Percentiles rank a stretch among this genome's conserved stretches.
These are phyloP conservation scores for Calliphora vomitoria DNA, from an alignment of 2,888 invertebrate species.

Conservation along the genomic window DNA sequence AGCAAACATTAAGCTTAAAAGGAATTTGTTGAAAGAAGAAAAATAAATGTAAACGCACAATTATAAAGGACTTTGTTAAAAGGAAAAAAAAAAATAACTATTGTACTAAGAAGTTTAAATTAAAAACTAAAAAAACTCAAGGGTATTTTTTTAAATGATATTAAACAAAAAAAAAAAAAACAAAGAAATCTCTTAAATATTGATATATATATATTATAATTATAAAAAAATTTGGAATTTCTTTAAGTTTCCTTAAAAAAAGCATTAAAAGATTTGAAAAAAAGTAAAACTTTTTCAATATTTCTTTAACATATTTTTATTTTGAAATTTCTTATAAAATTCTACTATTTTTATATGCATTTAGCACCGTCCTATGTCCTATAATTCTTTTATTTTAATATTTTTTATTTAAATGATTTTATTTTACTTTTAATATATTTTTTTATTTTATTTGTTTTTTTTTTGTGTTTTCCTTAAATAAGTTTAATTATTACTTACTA, in stretches of 20 bases:
- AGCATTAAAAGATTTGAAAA: background rate
- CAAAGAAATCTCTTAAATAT: slow-evolving; percentile 2
- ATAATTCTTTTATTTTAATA: slow-evolving; percentile 2
- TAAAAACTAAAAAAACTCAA: background rate
- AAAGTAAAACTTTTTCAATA: background rate
- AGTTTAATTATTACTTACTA: background rate
- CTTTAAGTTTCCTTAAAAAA: background rate
- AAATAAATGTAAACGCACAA: slow-evolving; percentile 46
- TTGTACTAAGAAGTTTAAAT: background rate
- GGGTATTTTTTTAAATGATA: slow-evolving; percentile 29
- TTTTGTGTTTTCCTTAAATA: background rate
- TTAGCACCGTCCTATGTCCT: slow-evolving; percentile 55
- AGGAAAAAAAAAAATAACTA: slow-evolving; percentile 4
- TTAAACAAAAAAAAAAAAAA: slow-evolving; percentile 29
- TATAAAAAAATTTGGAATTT: background rate
- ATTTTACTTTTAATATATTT: slow-evolving; percentile 14
- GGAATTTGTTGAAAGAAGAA: slow-evolving; percentile 45
- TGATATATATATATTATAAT: background rate
- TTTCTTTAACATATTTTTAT: background rate
- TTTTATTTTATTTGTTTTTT: background rate
- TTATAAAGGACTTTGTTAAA: slow-evolving; percentile 31
- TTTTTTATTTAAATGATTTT: slow-evolving; percentile 8
- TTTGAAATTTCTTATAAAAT: background rate
- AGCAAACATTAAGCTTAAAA: slow-evolving; percentile 29
- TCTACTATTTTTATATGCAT: background rate